Evolutionary conservation across 2,797 vertebrate genomes (phyloP).

Genomic region (Lerista edwardsae): DNA sequence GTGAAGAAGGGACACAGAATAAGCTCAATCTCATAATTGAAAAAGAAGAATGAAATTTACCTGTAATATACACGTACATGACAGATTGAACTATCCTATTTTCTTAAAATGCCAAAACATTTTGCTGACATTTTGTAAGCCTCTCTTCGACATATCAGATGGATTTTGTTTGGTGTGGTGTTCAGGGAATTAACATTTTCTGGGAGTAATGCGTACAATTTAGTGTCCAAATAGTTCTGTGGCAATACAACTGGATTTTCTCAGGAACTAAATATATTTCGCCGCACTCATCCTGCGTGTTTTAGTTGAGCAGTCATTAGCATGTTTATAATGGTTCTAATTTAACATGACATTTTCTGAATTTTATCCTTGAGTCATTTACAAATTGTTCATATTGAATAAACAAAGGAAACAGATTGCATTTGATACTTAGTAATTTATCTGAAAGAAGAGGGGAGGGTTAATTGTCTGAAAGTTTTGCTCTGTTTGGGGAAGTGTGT

Average conservation of each 20-base stretch:
- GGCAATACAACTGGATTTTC: conserved; percentile 77
- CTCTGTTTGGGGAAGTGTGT: conserved; percentile 78
- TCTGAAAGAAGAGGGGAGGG: conserved; percentile 84
- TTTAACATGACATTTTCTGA: conserved; percentile 85
- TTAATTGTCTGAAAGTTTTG: conserved; percentile 85
- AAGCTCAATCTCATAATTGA: conserved; percentile 50
- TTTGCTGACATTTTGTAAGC: conserved; percentile 59
- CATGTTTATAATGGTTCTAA: conserved; percentile 87
- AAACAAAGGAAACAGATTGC: conserved; percentile 87
- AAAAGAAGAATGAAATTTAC: conserved; percentile 50
- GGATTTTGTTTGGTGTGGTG: conserved; percentile 69
- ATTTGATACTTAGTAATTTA: conserved; percentile 86
- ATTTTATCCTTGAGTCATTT: conserved; percentile 86
- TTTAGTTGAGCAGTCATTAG: conserved; percentile 83
- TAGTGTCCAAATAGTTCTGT: conserved; percentile 79
- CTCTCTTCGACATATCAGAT: conserved; percentile 53
- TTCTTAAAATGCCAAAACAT: conserved; percentile 51
- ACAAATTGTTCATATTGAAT: conserved; percentile 87
- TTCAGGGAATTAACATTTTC: conserved; percentile 75
- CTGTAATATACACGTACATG: conserved; percentile 50
- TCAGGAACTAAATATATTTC: conserved; percentile 80
- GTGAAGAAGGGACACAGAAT: conserved; percentile 59
- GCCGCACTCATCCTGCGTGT: conserved; percentile 79
- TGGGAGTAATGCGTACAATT: conserved; percentile 78
- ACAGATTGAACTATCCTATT: conserved; percentile 56